phyloP scores from a whole-genome alignment of 2,888 invertebrate genomes.

The Drosophila kokeensis region DNA sequence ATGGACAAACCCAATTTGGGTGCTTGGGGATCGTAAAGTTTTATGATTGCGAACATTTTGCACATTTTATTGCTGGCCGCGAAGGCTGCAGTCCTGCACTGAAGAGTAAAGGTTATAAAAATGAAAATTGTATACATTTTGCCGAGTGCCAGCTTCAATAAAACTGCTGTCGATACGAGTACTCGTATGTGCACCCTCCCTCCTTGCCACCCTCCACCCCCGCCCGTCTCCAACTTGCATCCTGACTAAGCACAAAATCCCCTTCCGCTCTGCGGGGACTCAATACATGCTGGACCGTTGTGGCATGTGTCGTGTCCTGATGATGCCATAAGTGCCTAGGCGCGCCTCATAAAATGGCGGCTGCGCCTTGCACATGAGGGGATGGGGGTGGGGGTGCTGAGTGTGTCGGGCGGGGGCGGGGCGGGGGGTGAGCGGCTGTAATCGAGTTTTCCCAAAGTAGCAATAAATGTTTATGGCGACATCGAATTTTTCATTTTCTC shows the following conservation, averaged over 20 bases:
- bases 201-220: conserved; percentile 7
- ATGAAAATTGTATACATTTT: conserved; percentile 79
- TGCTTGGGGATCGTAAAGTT: conserved; percentile 66
- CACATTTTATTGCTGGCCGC: conserved; percentile 66
- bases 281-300: conserved; percentile 14
- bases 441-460: conserved; percentile 75
- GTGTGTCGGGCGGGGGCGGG: background rate
- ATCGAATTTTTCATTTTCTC: conserved; percentile 82
- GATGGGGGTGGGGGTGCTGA: background rate
- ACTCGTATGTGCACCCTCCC: conserved; percentile 9
- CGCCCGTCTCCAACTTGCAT: conserved; percentile 30
- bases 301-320: conserved; percentile 38
- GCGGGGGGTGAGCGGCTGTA: conserved; percentile 44
- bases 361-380: conserved; percentile 44
- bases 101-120: conserved; percentile 73
- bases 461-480: conserved; percentile 81
- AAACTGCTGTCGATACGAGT: conserved; percentile 60
- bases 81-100: conserved; percentile 60
- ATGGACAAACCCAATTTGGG: conserved; percentile 59
- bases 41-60: conserved; percentile 69
- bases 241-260: conserved; percentile 79
- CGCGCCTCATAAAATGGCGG: conserved; percentile 77
- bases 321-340: conserved; percentile 75
- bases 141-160: conserved; percentile 64
- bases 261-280: conserved; percentile 57